Percentiles rank a stretch among this genome's conserved stretches.
Evolutionary conservation across 2,888 invertebrate genomes (phyloP).

Genomic region (Cactoblastis cactorum): DNA sequence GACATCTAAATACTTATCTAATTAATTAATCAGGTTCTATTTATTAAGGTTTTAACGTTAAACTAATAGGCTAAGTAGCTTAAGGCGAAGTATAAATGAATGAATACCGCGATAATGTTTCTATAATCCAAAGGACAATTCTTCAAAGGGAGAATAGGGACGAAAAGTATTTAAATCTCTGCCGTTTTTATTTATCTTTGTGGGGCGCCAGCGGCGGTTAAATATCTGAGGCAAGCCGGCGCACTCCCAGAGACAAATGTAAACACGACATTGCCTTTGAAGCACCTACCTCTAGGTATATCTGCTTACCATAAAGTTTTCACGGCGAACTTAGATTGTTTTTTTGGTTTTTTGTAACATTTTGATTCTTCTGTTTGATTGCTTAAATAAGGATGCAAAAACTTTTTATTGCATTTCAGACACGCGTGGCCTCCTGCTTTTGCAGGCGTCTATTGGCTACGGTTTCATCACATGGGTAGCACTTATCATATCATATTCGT

Average conservation of each 20-base stretch:
- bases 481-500: too few relatives aligned
- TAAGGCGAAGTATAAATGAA: conserved; percentile 13
- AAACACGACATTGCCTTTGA: conserved; percentile 67
- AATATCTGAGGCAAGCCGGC: conserved; percentile 60
- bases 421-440: too few relatives aligned
- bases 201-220: conserved; percentile 61
- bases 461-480: too few relatives aligned
- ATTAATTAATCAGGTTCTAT: too few relatives aligned
- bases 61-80: too few relatives aligned
- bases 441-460: too few relatives aligned
- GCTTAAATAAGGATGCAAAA: too few relatives aligned
- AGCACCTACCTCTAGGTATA: conserved; percentile 47
- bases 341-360: conserved; percentile 23
- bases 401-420: too few relatives aligned
- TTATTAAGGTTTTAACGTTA: too few relatives aligned
- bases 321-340: conserved; percentile 33
- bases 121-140: conserved; percentile 36
- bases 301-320: conserved; percentile 42
- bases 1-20: too few relatives aligned
- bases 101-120: conserved; percentile 22
- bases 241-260: conserved; percentile 61
- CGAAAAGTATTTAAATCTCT: conserved; percentile 68
- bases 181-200: conserved; percentile 67
- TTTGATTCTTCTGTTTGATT: not conserved
- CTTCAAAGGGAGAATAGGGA: conserved; percentile 43